A percentile compares a stretch with the other conserved stretches of the same genome.
Evolutionary conservation across 2,113 vertebrate genomes (phyloP).

Genomic region (Equus quagga): DNA sequence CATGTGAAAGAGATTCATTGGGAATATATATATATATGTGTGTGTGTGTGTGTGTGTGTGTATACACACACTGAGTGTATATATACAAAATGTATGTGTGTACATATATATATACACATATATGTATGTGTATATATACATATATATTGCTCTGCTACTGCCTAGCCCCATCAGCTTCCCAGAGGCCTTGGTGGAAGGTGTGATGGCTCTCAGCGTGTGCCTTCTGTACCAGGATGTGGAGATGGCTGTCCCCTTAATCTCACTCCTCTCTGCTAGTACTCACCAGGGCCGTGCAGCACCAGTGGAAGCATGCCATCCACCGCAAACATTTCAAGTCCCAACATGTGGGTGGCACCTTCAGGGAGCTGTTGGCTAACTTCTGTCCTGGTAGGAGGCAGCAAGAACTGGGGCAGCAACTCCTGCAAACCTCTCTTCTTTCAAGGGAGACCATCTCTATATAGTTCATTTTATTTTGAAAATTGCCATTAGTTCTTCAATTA

Average conservation of each 20-base stretch:
- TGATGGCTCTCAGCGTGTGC: not conserved
- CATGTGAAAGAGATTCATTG: not conserved
- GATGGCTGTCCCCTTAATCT: slow-evolving; percentile 87
- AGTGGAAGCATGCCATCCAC: slow-evolving; percentile 92
- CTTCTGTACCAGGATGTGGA: slow-evolving; percentile 83
- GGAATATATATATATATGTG: not conserved
- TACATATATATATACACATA: too few species aligned
- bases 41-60: too few species aligned
- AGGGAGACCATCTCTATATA: slow-evolving; percentile 81
- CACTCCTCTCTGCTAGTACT: slow-evolving; percentile 89
- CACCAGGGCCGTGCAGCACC: slow-evolving; percentile 86
- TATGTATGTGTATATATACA: not conserved
- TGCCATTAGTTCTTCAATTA: not conserved
- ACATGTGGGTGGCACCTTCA: slow-evolving; percentile 91
- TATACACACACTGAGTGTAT: too few species aligned
- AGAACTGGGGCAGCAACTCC: slow-evolving; percentile 88
- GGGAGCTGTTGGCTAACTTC: slow-evolving; percentile 93
- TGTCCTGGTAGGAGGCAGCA: slow-evolving; percentile 86
- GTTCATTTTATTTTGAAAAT: not conserved
- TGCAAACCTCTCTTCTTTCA: slow-evolving; percentile 90
- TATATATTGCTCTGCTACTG: slow-evolving; percentile 55
- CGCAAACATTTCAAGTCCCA: slow-evolving; percentile 87
- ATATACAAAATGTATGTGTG: too few species aligned
- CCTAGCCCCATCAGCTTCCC: not conserved
- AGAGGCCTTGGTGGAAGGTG: not conserved